A percentile compares a stretch with the other conserved stretches of the same genome.
phyloP scores from a whole-genome alignment of 2,797 vertebrate genomes.

The Psittacula derbiana region DNA sequence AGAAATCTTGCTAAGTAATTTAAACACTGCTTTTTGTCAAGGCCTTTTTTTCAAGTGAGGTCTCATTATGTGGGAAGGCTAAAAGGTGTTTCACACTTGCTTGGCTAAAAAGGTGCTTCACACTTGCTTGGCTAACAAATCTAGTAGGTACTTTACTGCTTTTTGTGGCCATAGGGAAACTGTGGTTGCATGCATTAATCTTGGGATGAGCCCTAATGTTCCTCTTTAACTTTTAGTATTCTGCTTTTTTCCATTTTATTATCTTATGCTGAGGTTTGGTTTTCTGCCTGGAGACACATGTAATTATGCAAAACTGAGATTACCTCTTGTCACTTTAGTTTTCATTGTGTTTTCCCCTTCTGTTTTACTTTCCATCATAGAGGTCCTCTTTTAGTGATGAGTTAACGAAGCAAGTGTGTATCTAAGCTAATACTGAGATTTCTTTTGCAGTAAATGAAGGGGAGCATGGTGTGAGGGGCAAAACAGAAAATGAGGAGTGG shows the following conservation, averaged over 20 bases:
- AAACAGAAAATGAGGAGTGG: not conserved
- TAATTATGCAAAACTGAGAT: not conserved
- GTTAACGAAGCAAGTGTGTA: not conserved
- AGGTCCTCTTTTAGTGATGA: not conserved
- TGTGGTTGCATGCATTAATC: not conserved
- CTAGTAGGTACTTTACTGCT: not conserved
- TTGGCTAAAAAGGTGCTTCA: not conserved
- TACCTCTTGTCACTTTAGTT: not conserved
- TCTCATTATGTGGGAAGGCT: rapidly evolving
- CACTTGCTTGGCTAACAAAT: not conserved
- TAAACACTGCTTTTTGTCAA: not conserved
- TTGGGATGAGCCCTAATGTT: not conserved
- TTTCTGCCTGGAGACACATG: not conserved
- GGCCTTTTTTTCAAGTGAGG: not conserved
- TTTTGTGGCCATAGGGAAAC: not conserved
- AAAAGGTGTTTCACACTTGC: not conserved
- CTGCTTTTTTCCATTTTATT: not conserved
- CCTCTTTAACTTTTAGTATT: not conserved
- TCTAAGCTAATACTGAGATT: not conserved
- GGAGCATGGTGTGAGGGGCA: not conserved
- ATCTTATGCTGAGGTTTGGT: rapidly evolving
- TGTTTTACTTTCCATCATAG: not conserved
- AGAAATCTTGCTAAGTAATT: not conserved
- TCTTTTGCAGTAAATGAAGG: not conserved
- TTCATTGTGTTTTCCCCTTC: not conserved